phyloP scores from a whole-genome alignment of 2,113 vertebrate genomes.

The Scortum barcoo region DNA sequence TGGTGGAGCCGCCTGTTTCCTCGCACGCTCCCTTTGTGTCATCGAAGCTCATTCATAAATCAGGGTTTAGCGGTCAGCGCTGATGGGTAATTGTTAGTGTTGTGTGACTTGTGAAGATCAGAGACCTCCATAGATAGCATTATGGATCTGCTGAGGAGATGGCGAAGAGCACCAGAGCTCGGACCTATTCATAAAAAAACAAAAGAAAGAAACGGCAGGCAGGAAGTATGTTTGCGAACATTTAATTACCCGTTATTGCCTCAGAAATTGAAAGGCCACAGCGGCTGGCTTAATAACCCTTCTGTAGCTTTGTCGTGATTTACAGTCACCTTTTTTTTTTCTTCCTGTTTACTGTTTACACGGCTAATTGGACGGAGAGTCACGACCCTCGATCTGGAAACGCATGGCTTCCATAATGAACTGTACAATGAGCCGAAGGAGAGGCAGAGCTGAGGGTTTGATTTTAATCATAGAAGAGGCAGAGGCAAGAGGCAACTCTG shows the following conservation, averaged over 20 bases:
- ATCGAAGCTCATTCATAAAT: slow-evolving; percentile 77
- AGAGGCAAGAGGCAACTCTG: too few species aligned
- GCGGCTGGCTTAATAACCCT: slow-evolving; percentile 51
- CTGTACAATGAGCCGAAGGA: slow-evolving; percentile 31
- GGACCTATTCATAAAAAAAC: slow-evolving; percentile 64
- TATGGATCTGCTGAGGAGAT: slow-evolving; percentile 62
- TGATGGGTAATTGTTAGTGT: slow-evolving; percentile 71
- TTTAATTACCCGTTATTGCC: slow-evolving; percentile 67
- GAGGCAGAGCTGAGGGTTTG: slow-evolving; percentile 25
- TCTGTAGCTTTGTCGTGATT: slow-evolving; percentile 35
- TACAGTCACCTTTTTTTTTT: slow-evolving; percentile 25
- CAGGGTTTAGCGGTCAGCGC: slow-evolving; percentile 57
- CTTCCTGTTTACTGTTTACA: slow-evolving; percentile 4
- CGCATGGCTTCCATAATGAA: slow-evolving; percentile 16
- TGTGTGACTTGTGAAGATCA: slow-evolving; percentile 76
- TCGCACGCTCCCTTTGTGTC: slow-evolving; percentile 43
- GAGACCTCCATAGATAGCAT: slow-evolving; percentile 67
- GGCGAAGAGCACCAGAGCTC: slow-evolving; percentile 27
- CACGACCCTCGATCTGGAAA: slow-evolving; percentile 19
- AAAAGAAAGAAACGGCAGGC: slow-evolving; percentile 29
- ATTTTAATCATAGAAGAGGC: slow-evolving; percentile 45
- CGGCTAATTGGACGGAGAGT: slow-evolving; percentile 43
- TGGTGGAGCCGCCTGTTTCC: slow-evolving; percentile 9
- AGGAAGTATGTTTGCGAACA: slow-evolving; percentile 67
- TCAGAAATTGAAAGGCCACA: slow-evolving; percentile 53